Evolutionary conservation across 2,113 vertebrate genomes (phyloP).

Genomic region (Ifrita kowaldi): DNA sequence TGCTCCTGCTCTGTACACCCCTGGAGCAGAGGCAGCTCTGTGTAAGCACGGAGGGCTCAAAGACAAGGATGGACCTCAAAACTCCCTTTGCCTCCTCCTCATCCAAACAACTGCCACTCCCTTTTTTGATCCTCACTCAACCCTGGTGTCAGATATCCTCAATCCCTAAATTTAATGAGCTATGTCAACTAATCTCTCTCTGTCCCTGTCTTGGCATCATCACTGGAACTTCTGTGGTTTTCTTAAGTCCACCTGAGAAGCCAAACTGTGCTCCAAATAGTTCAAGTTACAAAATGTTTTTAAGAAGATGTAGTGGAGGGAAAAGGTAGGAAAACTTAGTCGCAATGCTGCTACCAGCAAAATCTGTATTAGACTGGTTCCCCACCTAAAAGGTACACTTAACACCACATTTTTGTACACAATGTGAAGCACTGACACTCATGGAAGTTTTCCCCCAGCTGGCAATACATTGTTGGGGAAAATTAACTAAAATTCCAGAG

Average conservation of each 20-base stretch:
- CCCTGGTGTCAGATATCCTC: background rate
- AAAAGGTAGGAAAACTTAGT: background rate
- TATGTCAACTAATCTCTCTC: background rate
- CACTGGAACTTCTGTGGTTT: background rate
- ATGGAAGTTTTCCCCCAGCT: background rate
- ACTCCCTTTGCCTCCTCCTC: background rate
- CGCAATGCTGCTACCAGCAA: background rate
- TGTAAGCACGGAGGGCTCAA: fast-evolving
- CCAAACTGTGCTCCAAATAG: background rate
- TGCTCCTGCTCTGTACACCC: background rate
- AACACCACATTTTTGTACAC: background rate
- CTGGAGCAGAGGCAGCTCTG: background rate
- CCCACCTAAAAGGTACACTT: too few species aligned
- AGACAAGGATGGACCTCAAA: background rate
- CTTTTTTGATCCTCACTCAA: background rate
- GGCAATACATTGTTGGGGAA: background rate
- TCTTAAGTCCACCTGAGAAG: background rate
- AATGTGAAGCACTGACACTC: background rate
- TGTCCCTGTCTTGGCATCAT: background rate
- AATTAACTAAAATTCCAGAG: background rate
- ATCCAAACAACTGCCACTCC: too few species aligned
- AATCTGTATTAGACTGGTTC: background rate
- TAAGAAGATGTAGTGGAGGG: background rate
- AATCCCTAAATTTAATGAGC: background rate
- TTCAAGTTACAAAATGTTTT: background rate